Conservation (phyloP, 2,888 invertebrate species). For the Megaustenia siamemsis region DNA sequence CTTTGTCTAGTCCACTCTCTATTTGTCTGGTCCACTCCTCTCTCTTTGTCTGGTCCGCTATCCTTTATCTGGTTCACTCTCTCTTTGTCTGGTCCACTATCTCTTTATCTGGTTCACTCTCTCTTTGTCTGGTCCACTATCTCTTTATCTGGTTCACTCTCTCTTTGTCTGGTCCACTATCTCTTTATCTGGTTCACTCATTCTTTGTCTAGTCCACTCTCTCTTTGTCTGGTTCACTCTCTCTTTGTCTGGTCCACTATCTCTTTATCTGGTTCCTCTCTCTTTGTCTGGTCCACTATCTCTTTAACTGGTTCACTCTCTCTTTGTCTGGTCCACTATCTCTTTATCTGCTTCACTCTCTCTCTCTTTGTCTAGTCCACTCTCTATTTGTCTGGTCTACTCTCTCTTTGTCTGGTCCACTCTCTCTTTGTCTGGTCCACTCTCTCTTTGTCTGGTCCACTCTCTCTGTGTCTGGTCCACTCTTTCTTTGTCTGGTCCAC, state of each 20-base stretch:
- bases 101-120: background rate
- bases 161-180: background rate
- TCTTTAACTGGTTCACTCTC: background rate
- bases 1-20: background rate
- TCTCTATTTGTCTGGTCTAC: background rate
- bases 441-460: background rate
- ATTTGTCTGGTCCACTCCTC: background rate
- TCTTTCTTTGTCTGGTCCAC: background rate
- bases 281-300: background rate
- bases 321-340: background rate
- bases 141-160: background rate
- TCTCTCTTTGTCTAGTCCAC: background rate
- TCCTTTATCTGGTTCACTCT: background rate
- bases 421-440: background rate
- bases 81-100: background rate
- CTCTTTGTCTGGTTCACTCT: background rate
- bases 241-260: background rate
- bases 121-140: background rate
- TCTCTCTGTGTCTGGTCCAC: background rate
- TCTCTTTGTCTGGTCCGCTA: background rate
- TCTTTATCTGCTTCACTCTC: no score
- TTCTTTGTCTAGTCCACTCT: background rate
- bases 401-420: background rate
- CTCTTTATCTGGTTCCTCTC: background rate
- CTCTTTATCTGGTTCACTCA: background rate